Percentiles rank a stretch among this genome's conserved stretches.
Conservation (phyloP, 2,797 vertebrate genomes). For the Cynopterus sphinx region DNA sequence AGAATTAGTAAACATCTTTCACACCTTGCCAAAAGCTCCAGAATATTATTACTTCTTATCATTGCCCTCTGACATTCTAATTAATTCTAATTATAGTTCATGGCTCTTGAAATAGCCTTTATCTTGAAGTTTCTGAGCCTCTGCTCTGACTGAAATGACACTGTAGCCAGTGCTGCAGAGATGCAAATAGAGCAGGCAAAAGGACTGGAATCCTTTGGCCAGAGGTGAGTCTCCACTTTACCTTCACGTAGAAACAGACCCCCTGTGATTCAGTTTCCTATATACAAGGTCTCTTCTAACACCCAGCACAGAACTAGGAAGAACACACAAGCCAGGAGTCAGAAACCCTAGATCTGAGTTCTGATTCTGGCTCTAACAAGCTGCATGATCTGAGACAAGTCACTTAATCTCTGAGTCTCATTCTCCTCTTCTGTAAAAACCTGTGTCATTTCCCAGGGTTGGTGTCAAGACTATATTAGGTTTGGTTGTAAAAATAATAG, state of each 20-base stretch:
- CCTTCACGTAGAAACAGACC: conserved; percentile 3
- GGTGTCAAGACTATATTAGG: conserved; percentile 32
- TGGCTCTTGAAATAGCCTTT: conserved; percentile 12
- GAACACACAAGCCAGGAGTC: not conserved
- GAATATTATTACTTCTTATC: conserved; percentile 9
- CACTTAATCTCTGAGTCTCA: not conserved
- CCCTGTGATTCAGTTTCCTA: not conserved
- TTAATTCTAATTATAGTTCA: not conserved
- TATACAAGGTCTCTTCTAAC: not conserved
- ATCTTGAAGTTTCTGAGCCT: conserved; percentile 14
- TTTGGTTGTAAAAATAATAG: not conserved
- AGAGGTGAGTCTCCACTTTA: not conserved
- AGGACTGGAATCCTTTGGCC: not conserved
- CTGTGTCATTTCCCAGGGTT: not conserved
- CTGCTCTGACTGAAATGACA: not conserved
- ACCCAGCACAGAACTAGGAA: not conserved
- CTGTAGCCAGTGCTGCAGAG: not conserved
- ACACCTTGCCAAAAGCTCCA: not conserved
- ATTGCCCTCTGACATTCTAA: conserved; percentile 41
- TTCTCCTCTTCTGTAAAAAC: conserved; percentile 44
- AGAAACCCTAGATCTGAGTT: not conserved
- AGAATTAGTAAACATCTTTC: conserved; percentile 16
- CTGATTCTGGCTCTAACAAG: not conserved
- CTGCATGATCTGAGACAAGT: not conserved
- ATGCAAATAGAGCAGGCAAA: not conserved